A percentile compares a stretch with the other conserved stretches of the same genome.
Conservation (phyloP, 2,888 invertebrate genomes). For the Junonia oenone region DNA sequence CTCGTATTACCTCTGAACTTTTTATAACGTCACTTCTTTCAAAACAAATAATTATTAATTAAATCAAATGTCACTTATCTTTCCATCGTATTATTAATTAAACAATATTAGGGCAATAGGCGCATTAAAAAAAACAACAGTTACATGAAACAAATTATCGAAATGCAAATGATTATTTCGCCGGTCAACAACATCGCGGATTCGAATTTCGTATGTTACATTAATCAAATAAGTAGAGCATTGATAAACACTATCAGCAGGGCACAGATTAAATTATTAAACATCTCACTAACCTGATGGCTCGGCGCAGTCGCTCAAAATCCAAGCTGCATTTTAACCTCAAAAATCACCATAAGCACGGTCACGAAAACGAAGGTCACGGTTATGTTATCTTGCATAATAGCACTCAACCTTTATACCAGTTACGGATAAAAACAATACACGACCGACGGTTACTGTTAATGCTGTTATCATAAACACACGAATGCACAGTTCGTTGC, state of each 20-base stretch:
- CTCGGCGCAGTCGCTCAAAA: constrained; percentile 74
- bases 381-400: constrained; percentile 73
- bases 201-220: constrained; percentile 5
- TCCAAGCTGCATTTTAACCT: constrained; percentile 78
- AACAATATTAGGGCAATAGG: too few species aligned
- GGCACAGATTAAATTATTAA: constrained; percentile 56
- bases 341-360: constrained; percentile 72
- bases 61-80: neutral
- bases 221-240: constrained; percentile 42
- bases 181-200: constrained; percentile 1
- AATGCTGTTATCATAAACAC: constrained; percentile 77
- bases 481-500: constrained; percentile 74
- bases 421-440: constrained; percentile 65
- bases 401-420: constrained; percentile 61
- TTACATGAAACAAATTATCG: constrained; percentile 2
- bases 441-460: constrained; percentile 67
- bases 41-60: neutral
- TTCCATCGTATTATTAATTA: neutral
- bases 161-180: constrained; percentile 13
- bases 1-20: constrained; percentile 9
- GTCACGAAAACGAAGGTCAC: constrained; percentile 74
- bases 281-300: constrained; percentile 71
- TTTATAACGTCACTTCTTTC: neutral
- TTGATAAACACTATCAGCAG: constrained; percentile 61
- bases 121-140: constrained; percentile 1